phyloP scores from a whole-genome alignment of 2,797 vertebrate genomes.

The Lycodopsis pacificus region DNA sequence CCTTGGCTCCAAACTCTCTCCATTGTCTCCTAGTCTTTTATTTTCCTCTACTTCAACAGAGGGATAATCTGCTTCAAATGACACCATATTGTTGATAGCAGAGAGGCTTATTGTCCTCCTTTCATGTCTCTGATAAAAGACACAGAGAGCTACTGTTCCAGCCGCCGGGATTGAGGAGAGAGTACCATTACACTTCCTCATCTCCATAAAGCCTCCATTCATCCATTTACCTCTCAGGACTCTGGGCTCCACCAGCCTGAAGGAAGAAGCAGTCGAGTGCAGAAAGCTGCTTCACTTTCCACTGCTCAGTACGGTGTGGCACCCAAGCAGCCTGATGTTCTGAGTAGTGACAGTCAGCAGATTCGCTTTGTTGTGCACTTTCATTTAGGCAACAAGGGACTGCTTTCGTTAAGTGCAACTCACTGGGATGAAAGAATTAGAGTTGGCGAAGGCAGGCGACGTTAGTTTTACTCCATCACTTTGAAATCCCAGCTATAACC shows the following conservation, averaged over 20 bases:
- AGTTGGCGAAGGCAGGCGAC: conserved; percentile 75
- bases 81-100: conserved; percentile 85
- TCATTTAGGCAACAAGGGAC: conserved; percentile 84
- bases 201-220: conserved; percentile 84
- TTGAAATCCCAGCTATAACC: conserved; percentile 80
- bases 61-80: conserved; percentile 85
- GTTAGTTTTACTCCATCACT: conserved; percentile 80
- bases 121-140: conserved; percentile 84
- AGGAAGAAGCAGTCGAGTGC: conserved; percentile 79
- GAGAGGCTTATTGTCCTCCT: conserved; percentile 83
- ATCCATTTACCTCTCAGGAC: conserved; percentile 83
- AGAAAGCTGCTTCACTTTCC: conserved; percentile 74
- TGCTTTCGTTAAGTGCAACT: conserved; percentile 81
- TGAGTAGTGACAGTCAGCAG: conserved; percentile 80
- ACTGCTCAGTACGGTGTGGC: conserved; percentile 57
- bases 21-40: conserved; percentile 79
- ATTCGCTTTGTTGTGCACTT: conserved; percentile 83
- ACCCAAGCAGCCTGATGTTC: conserved; percentile 77
- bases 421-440: conserved; percentile 80
- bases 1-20: conserved; percentile 75
- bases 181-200: conserved; percentile 83
- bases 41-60: conserved; percentile 80
- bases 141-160: conserved; percentile 82
- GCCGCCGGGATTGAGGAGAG: conserved; percentile 74
- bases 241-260: conserved; percentile 69